Evolutionary conservation across 2,113 vertebrate species (phyloP), one percentile per base, ranked within the genome.

Genomic region (Atherinomorus stipes): DNA sequence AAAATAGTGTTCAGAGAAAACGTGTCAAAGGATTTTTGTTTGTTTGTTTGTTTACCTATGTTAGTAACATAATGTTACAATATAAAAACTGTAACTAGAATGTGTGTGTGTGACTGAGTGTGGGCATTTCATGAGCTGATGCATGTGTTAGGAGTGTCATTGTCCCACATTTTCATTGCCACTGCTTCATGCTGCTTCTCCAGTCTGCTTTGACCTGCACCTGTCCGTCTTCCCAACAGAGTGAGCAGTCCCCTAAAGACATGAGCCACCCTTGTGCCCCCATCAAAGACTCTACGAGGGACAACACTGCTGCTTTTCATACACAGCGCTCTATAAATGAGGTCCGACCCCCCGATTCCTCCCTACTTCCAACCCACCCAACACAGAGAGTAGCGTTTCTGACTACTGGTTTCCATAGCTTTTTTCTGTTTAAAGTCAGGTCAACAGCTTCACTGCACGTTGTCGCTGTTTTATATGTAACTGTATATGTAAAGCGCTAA

Each of bases 251-350:
- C 72, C 92, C 93, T 87, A 93, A 93, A 91, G 94, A 96, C 89
- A 91, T 95, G 92, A 93, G 93, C 86, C 94, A 95, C 88, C 90
- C 92, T 42, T 95, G 93, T 80, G 91, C 92, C 81, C 90, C 93
- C 62, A 94, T 95, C 84, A 96, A 96, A 94, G 94, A 95, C 68
- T 92, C 93, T 64, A 94, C 93, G 86, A 88, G 94, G 93, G 94
- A 94, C 90, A 89, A 94, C 91, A 86, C 89, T 75, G 83, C 93
- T 87, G 90, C 93, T 68, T 97, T 96, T 93, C 94, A 96, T 57
- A 84, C 93, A 64, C 94, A 95, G 76, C 68, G 74, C 71, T 91
- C 95, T 88, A 97, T 96, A 93, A 94, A 94, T 81, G 95, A 96
- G 94, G 93, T 95, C 89, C 76, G 92, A 88, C 64, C 79, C 71